Percentiles rank a stretch among this genome's conserved stretches.
These are phyloP conservation scores for Oreochromis spilurus DNA, from an alignment of 2,113 vertebrate genomes.

Conservation along the genomic window DNA sequence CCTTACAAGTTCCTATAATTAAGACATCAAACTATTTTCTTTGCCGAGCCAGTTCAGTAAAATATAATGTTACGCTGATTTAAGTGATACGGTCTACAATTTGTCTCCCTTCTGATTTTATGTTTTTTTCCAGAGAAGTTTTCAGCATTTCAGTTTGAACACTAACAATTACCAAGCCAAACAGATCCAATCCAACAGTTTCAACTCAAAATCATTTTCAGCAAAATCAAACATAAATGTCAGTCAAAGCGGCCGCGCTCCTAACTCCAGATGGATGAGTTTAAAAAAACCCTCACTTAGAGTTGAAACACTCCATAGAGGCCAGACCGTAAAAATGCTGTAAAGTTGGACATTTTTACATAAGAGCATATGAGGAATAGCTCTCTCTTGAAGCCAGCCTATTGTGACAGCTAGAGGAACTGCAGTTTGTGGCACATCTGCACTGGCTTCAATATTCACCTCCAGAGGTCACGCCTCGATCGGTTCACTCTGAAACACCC, in stretches of 20 bases:
- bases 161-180: neutral
- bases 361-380: neutral
- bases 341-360: neutral
- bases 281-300: neutral
- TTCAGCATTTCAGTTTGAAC: neutral
- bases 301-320: neutral
- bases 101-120: neutral
- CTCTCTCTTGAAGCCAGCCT: neutral
- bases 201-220: neutral
- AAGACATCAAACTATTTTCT: neutral
- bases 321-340: neutral
- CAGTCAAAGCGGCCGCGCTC: neutral
- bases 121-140: neutral
- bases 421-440: neutral
- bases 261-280: neutral
- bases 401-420: neutral
- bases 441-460: neutral
- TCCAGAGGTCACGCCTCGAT: neutral
- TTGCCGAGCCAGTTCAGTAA: neutral
- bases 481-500: neutral
- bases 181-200: neutral
- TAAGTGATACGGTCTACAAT: neutral
- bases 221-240: neutral
- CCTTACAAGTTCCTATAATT: neutral
- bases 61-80: neutral